A percentile compares a stretch with the other conserved stretches of the same genome.
Evolutionary conservation across 35 echinoderm and acorn worm genomes (phyloP).

Genomic region (Apostichopus californicus): DNA sequence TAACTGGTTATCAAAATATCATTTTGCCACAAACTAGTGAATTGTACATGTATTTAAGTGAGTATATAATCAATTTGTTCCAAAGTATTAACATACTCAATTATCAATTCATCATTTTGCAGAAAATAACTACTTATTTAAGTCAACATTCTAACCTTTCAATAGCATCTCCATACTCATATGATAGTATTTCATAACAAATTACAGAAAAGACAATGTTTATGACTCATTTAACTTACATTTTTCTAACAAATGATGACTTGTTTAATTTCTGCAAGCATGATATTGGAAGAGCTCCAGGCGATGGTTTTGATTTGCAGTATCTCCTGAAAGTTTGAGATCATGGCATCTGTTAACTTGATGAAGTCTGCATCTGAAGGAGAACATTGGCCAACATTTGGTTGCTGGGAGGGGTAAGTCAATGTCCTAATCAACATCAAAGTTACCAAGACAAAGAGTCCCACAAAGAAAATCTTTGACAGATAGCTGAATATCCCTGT

Average conservation of each 20-base stretch:
- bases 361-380: slow-evolving; percentile 71
- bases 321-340: slow-evolving; percentile 60
- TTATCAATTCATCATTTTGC: too few species aligned
- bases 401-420: slow-evolving; percentile 75
- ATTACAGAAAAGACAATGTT: too few species aligned
- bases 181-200: too few species aligned
- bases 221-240: slow-evolving; percentile 48
- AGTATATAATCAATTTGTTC: too few species aligned
- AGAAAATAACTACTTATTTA: too few species aligned
- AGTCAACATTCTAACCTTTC: too few species aligned
- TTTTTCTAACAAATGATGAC: slow-evolving; percentile 73
- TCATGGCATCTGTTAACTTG: slow-evolving; percentile 46
- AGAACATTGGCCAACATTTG: slow-evolving; percentile 58
- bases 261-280: slow-evolving; percentile 60
- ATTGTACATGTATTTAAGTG: too few species aligned
- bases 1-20: too few species aligned
- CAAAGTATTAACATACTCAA: too few species aligned
- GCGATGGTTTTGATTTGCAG: slow-evolving; percentile 62
- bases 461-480: neutral
- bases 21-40: too few species aligned
- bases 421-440: slow-evolving; percentile 63
- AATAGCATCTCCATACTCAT: too few species aligned
- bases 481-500: neutral
- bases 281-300: slow-evolving; percentile 32
- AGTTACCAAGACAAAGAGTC: neutral